These are phyloP conservation scores for Marasmarcha lunaedactyla DNA, from an alignment of 2,888 invertebrate genomes.

Conservation along the genomic window DNA sequence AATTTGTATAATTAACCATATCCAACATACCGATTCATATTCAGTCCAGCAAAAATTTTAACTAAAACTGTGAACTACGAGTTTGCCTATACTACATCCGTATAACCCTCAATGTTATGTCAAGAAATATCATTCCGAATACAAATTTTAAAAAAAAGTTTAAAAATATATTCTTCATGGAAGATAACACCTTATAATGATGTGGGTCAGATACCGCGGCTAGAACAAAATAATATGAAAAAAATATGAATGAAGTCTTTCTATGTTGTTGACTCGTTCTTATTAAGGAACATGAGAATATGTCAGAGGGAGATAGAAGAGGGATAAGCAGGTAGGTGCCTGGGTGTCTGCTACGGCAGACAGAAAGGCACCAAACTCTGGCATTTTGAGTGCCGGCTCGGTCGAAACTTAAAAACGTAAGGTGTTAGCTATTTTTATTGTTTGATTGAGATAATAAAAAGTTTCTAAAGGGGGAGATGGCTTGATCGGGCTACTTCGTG, in stretches of 20 bases:
- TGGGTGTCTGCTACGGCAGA: constrained; percentile 51
- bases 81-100: constrained; percentile 26
- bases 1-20: too few species aligned
- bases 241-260: constrained; percentile 6
- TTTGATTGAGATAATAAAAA: not conserved
- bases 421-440: constrained; percentile 1
- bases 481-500: too few species aligned
- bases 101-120: constrained; percentile 45
- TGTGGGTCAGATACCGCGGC: constrained; percentile 61
- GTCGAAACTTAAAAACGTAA: constrained; percentile 5
- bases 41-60: too few species aligned
- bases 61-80: too few species aligned
- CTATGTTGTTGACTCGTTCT: constrained; percentile 29
- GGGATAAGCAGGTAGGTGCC: constrained; percentile 62
- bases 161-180: constrained; percentile 64
- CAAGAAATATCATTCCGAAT: constrained; percentile 64
- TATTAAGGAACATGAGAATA: constrained; percentile 7
- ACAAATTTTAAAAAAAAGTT: constrained; percentile 42
- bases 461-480: too few species aligned
- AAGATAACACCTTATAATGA: constrained; percentile 66
- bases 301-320: constrained; percentile 26
- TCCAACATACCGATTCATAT: too few species aligned
- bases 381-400: constrained; percentile 26
- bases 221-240: constrained; percentile 52
- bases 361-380: constrained; percentile 52